Evolutionary conservation across 1,140 invertebrate genomes (phyloP).

Genomic region (Zaprionus ornatus): DNA sequence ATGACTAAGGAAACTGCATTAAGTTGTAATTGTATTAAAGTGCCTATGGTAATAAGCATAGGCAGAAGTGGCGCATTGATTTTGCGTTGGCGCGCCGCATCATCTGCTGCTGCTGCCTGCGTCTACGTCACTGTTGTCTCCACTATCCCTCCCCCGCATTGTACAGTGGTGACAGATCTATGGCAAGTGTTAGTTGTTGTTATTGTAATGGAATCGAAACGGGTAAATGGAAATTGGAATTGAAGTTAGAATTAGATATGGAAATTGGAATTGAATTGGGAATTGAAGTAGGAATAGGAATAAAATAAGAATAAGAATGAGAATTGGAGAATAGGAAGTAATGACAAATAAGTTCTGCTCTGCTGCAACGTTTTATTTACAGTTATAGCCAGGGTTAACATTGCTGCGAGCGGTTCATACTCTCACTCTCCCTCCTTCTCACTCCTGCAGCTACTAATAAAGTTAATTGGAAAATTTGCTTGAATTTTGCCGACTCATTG

Average conservation of each 20-base stretch:
- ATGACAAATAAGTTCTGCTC: too few species aligned
- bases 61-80: conserved; percentile 12
- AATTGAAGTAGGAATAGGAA: background rate
- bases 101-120: background rate
- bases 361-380: background rate
- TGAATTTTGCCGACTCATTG: background rate
- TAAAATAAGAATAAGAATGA: background rate
- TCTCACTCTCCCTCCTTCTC: background rate
- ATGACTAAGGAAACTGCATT: conserved; percentile 5
- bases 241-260: too few species aligned
- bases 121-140: conserved; percentile 14
- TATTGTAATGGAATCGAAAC: too few species aligned
- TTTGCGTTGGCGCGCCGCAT: conserved; percentile 31
- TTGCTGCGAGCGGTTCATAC: background rate
- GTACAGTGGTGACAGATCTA: conserved; percentile 28
- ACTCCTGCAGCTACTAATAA: background rate
- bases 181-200: background rate
- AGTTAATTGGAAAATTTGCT: background rate
- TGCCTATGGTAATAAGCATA: background rate
- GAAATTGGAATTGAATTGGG: background rate
- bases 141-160: background rate
- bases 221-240: too few species aligned
- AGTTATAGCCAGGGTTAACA: background rate
- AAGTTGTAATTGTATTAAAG: background rate
- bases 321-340: background rate